Base-by-base conservation (phyloP, 2,797 vertebrate species). In the Spinus pinus region DNA sequence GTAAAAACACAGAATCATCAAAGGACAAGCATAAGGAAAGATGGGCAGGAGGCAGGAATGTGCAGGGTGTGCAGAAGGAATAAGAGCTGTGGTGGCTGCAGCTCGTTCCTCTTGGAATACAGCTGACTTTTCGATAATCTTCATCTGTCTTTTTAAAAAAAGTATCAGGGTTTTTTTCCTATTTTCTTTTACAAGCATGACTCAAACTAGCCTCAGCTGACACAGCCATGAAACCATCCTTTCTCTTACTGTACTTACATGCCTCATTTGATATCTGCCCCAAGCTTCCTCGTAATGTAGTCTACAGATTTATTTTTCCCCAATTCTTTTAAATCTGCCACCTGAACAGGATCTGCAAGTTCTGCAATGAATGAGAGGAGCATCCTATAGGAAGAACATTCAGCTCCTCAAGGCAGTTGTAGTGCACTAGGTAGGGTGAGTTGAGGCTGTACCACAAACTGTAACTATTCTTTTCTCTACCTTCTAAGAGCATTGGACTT, bases 221-320 rank as follows among this genome's bases (percentile, higher is more conserved):
- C 50, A 70, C 3, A 85, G 61, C 35, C 33, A 61, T 1, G 7
- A 82, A 64, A 58, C 22, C 15, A 10, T 33, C n/a, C 41, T 35
- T 88, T 81, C 61, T 81, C 9, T 57, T 54, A 35, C 50, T 44
- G 27, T 35, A 30, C 6, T 2, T 57, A 42, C 14, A 33, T n/a
- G 56, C n/a, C 28, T 58, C 5, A 0, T 69, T 86, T 71, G 39
- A 16, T 46, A 65, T 21, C 51, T 58, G 46, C 17, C 31, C 15
- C 25, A 64, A 31, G 35, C 8, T 50, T 64, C n/a, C 46, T 64
- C 65, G 51, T 50, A 65, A 50, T 44, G 35, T 21, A 54, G 61
- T n/a, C 27, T 50, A 41, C 0, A 46, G 25, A 35, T 33, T 27
- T 28, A 8, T 10, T 50, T 81, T 7, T 5, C 1, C 2, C 3